Base-by-base conservation (phyloP, 2,113 vertebrate genomes). In the Perccottus glenii region DNA sequence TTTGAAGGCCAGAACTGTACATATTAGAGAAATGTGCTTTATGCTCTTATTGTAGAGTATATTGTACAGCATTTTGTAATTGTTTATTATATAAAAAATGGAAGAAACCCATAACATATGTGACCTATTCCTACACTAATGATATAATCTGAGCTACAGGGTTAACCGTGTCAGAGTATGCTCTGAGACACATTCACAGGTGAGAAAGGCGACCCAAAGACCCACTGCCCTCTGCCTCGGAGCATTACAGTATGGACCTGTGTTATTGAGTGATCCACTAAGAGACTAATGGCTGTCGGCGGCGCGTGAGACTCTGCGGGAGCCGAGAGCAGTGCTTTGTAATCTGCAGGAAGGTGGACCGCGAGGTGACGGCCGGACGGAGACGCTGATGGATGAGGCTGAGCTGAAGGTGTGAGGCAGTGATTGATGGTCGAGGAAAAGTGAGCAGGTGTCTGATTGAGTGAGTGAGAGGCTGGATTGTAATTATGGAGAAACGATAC, bases 371-470 rank as follows among this genome's bases (percentile, higher is more conserved):
- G 43, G 63, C 67, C 38, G 42, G 38, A 63, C 55, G 45, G 51
- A 46, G 50, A 42, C 40, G 7, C 32, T 82, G 85, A 86, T 69
- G 47, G 80, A 83, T 75, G 55, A 48, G 70, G 55, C 15, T 4
- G 11, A 35, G 56, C 8, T 12, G 68, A 74, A 80, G 67, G 52
- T 60, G 57, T 50, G 57, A 44, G 56, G 48, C 14, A 12, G 67
- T 71, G 74, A 84, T 61, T 53, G 57, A 80, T 73, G 67, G n/a
- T 12, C 40, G 35, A 8, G 63, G 40, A 19, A 46, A 46, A 69
- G 47, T 10, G 45, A 70, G 32, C 44, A 49, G 61, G 48, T 47
- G 51, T 67, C 9, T 35, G 48, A 78, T 14, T 5, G 52, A 64
- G 36, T 42, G 61, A 72, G 69, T 16, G 51, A 53, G 50, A 46